Base-by-base conservation (phyloP, 1,140 invertebrate species). In the Scaptomyza hsui region DNA sequence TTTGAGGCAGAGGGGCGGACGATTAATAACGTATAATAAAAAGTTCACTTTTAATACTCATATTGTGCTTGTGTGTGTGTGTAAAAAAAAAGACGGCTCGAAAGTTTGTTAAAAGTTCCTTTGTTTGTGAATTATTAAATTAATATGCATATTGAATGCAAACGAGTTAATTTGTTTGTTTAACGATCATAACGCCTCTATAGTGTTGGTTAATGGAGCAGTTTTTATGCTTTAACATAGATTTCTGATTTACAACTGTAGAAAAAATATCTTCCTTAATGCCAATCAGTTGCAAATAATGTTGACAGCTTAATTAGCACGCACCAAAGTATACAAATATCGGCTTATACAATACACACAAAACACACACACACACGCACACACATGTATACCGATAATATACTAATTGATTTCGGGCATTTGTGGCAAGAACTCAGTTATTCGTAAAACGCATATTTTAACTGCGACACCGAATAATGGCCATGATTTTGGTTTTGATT, bases 401-500 rank as follows among this genome's bases (percentile, higher is more conserved):
- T 47, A 59, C 45, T 76, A 76, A 76, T 76, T 74, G 74, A 73
- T 74, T 76, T 73, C 56, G 51, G 73, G 45, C 45, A 73, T 63
- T 76, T 70, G 65, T 39, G 71, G 55, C 26, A 29, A n/a, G n/a
- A 7, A 29, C 7, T 64, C 26, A 44, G 29, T 45, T 48, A 48
- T 63, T 39, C 24, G 5, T 6, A 10, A 44, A 64, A 51, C 45
- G 45, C 60, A 65, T 51, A 64, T 70, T 70, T 64, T 26, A 49
- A 49, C 24, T 24, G 37, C 18, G 18, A 29, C 51, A 18, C 21
- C 15, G 12, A 37, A 37, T 12, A 72, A 21, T 41, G 35, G 16
- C 19, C 41, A 45, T 51, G 47, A 52, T 52, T 68, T 29, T 37
- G 32, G 64, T 18, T 47, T 60, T 63, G 64, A 73, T 73, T 73